Conservation (phyloP, 2,888 invertebrate genomes). For the Drosophila subquinaria region DNA sequence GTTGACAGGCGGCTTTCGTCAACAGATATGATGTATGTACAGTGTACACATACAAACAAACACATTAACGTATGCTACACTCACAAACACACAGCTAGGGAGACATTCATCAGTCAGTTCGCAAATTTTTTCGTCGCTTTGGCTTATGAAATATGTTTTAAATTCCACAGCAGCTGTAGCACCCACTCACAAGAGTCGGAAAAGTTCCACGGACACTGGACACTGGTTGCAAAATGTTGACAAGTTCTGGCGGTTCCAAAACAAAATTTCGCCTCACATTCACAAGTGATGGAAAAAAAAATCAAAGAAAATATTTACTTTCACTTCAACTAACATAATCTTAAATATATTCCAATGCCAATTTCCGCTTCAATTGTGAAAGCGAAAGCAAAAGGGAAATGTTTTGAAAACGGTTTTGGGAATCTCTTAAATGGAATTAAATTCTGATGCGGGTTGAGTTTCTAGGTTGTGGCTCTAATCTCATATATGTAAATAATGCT, state of each 20-base stretch:
- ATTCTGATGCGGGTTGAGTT: constrained; percentile 13
- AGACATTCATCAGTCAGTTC: constrained; percentile 44
- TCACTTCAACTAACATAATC: background rate
- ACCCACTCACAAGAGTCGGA: constrained; percentile 17
- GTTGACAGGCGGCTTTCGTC: constrained; percentile 65
- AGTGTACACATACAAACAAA: constrained; percentile 8
- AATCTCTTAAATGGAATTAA: background rate
- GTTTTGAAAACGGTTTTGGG: background rate
- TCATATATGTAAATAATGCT: constrained; percentile 41
- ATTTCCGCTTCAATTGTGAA: background rate
- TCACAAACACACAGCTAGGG: constrained; percentile 2
- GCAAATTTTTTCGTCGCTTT: constrained; percentile 56
- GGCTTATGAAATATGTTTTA: constrained; percentile 68
- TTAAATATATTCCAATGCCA: background rate
- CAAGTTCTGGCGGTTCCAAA: background rate
- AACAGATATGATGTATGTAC: constrained; percentile 26
- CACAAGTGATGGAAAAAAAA: too few relatives aligned
- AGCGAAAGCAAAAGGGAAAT: background rate
- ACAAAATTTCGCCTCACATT: background rate
- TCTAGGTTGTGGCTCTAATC: constrained; percentile 37
- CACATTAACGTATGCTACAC: constrained; percentile 2
- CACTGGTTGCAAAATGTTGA: constrained; percentile 25
- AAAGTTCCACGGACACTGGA: constrained; percentile 17
- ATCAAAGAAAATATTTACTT: background rate
- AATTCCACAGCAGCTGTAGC: constrained; percentile 34